These are phyloP conservation scores for Drepanosiphum platanoidis DNA, from an alignment of 2,888 invertebrate species.

Conservation along the genomic window DNA sequence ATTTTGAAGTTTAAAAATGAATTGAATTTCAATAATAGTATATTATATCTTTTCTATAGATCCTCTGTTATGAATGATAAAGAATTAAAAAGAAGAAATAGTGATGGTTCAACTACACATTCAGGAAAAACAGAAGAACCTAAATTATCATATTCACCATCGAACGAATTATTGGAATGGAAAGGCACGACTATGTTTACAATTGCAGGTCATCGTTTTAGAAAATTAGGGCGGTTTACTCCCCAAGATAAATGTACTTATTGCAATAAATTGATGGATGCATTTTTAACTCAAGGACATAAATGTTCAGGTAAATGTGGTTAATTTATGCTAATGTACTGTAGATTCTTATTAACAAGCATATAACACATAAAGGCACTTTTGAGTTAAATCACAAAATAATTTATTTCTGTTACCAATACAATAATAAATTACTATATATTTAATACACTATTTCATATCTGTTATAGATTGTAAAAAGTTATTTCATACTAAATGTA, in stretches of 20 bases:
- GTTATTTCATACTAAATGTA: slow-evolving; percentile 88
- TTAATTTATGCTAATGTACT: not conserved
- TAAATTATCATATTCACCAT: slow-evolving; percentile 63
- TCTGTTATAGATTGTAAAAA: slow-evolving; percentile 77
- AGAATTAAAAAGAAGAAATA: slow-evolving; percentile 72
- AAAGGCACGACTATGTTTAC: slow-evolving; percentile 73
- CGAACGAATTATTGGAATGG: slow-evolving; percentile 70
- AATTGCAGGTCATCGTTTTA: slow-evolving; percentile 80
- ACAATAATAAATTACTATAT: no score
- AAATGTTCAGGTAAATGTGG: slow-evolving; percentile 71
- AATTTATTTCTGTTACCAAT: no score
- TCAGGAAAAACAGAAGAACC: slow-evolving; percentile 59
- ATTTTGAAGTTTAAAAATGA: not conserved
- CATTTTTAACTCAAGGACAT: slow-evolving; percentile 81
- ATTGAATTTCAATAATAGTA: slow-evolving; percentile 1
- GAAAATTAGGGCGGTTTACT: slow-evolving; percentile 80
- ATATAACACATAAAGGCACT: not conserved
- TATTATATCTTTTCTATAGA: slow-evolving; percentile 61
- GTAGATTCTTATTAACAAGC: not conserved
- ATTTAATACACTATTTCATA: not conserved
- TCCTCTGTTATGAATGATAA: slow-evolving; percentile 40
- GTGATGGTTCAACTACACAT: slow-evolving; percentile 74
- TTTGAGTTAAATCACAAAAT: no score
- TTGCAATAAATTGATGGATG: slow-evolving; percentile 81
- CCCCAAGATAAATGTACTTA: slow-evolving; percentile 85